Conservation (phyloP, 2,888 invertebrate genomes). For the Hofmannophila pseudospretella region DNA sequence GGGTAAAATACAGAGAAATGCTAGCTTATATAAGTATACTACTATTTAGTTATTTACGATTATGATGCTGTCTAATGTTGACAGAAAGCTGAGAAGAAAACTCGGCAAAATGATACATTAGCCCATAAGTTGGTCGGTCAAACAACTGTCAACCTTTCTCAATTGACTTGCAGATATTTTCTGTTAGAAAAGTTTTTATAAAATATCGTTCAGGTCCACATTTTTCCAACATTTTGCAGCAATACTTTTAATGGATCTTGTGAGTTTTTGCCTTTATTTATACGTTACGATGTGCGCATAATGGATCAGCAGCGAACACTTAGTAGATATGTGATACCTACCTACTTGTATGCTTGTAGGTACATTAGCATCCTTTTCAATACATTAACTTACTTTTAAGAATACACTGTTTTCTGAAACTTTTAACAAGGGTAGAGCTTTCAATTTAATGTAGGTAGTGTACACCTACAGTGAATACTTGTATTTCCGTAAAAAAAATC, state of each 20-base stretch:
- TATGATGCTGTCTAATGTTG: no score
- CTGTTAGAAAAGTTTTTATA: neutral
- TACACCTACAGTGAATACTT: no score
- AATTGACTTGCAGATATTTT: no score
- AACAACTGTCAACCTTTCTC: no score
- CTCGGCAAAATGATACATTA: no score
- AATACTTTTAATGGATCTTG: slow-evolving; percentile 76
- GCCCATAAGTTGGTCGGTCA: no score
- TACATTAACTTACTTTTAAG: slow-evolving; percentile 7
- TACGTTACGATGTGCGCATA: slow-evolving; percentile 72
- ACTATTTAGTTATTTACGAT: no score
- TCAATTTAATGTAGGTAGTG: no score
- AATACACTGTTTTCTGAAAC: neutral
- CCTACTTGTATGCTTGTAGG: slow-evolving; percentile 3
- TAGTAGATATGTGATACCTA: slow-evolving; percentile 50
- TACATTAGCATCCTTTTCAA: slow-evolving; percentile 16
- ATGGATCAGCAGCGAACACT: slow-evolving; percentile 68
- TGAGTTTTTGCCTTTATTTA: slow-evolving; percentile 75
- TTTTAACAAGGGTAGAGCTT: neutral
- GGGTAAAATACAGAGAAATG: no score
- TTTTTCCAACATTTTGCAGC: slow-evolving; percentile 41
- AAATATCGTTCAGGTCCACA: slow-evolving; percentile 34
- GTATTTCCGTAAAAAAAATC: no score
- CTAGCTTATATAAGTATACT: no score
- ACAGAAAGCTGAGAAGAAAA: no score